A percentile compares a stretch with the other conserved stretches of the same genome.
Conservation (phyloP, 2,888 invertebrate genomes). For the Amiota minor region DNA sequence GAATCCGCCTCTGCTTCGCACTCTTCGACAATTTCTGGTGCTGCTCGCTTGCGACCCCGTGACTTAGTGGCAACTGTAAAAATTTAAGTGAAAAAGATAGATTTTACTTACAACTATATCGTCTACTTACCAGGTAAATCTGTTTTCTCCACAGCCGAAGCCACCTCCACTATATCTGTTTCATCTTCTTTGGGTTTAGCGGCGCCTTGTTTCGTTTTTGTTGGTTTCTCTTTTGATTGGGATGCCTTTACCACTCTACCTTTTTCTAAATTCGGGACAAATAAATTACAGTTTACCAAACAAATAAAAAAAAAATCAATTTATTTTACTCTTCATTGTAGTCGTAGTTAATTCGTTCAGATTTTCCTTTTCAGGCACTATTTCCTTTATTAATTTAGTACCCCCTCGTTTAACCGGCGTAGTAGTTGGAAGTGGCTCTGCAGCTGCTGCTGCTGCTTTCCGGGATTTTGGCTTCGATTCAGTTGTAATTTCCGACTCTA, state of each 20-base stretch:
- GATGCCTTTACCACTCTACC: neutral
- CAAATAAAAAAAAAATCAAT: neutral
- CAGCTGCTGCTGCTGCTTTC: conserved; percentile 19
- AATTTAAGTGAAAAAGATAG: neutral
- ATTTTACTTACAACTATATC: neutral
- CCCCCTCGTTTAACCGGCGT: conserved; percentile 23
- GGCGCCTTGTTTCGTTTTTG: conserved; percentile 19
- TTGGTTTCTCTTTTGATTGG: conserved; percentile 32
- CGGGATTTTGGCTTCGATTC: conserved; percentile 28
- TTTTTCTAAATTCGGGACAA: conserved; percentile 31
- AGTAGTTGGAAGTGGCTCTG: neutral
- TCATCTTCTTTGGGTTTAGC: neutral
- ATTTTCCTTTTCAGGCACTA: neutral
- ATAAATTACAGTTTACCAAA: too few species aligned
- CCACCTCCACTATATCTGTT: neutral
- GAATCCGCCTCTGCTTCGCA: conserved; percentile 38
- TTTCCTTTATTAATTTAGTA: neutral
- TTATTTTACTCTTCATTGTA: neutral
- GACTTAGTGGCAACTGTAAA: conserved; percentile 37
- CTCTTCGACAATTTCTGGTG: conserved; percentile 35
- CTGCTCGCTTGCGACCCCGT: conserved; percentile 63
- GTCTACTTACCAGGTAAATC: conserved; percentile 42
- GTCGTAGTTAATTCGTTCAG: neutral
- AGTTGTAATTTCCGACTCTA: neutral
- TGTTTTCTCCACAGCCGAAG: neutral